Conservation (phyloP, 2,797 vertebrate species). For the Pangasius larnaudii region DNA sequence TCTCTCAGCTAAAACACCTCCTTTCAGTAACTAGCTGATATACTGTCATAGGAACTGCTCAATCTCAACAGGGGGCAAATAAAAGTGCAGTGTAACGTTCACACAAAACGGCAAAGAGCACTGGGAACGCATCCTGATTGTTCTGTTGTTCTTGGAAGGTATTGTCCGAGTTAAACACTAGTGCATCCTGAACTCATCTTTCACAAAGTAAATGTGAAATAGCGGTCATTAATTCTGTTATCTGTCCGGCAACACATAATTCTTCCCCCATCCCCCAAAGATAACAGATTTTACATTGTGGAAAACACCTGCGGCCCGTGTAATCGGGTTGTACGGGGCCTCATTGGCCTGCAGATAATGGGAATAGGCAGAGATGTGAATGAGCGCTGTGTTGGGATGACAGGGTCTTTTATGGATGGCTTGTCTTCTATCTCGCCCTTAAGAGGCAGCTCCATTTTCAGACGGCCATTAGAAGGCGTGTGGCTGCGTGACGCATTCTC, state of each 20-base stretch:
- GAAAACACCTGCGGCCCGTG: conserved; percentile 26
- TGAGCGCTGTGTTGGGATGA: conserved; percentile 54
- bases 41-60: background rate
- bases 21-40: background rate
- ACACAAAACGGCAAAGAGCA: background rate
- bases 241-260: background rate
- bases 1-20: background rate
- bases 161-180: background rate
- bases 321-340: conserved; percentile 27
- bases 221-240: conserved; percentile 7
- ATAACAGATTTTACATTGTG: conserved; percentile 17
- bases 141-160: background rate
- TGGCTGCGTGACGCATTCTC: background rate
- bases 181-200: background rate
- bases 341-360: conserved; percentile 51
- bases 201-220: background rate
- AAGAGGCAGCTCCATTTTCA: conserved; percentile 52
- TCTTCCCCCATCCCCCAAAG: background rate
- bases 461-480: conserved; percentile 48
- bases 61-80: background rate
- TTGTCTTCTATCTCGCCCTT: conserved; percentile 9
- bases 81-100: background rate
- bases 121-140: background rate
- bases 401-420: conserved; percentile 56
- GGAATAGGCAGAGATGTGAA: conserved; percentile 59